These are phyloP conservation scores for Orthonyx spaldingii DNA, from an alignment of 2,113 vertebrate species.

Conservation along the genomic window DNA sequence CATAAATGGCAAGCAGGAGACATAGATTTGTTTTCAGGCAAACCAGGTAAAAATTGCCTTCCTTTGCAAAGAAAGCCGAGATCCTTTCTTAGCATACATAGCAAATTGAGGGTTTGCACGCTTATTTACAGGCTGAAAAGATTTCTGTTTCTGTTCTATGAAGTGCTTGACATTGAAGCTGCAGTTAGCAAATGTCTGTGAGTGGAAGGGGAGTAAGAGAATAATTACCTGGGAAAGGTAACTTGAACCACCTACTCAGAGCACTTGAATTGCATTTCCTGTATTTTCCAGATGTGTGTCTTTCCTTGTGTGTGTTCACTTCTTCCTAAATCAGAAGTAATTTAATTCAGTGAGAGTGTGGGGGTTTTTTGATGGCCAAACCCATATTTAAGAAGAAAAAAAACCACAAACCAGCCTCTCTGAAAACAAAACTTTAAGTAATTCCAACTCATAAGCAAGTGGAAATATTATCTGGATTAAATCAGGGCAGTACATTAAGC, in stretches of 20 bases:
- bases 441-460: not conserved
- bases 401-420: not conserved
- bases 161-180: not conserved
- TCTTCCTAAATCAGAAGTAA: slow-evolving; percentile 13
- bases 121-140: not conserved
- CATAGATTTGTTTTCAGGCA: not conserved
- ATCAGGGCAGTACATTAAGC: not conserved
- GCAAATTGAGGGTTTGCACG: not conserved
- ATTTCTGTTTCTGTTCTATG: not conserved
- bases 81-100: not conserved
- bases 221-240: slow-evolving; percentile 51
- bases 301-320: not conserved
- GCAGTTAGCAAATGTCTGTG: not conserved
- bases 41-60: not conserved
- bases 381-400: not conserved
- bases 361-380: not conserved
- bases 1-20: not conserved
- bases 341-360: not conserved
- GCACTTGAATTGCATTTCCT: slow-evolving; percentile 37
- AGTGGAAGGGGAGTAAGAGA: not conserved
- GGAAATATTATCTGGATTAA: not conserved
- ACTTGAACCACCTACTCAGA: not conserved
- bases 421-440: not conserved
- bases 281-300: slow-evolving; percentile 30
- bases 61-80: not conserved